These are phyloP conservation scores for Netelia inedita DNA, from an alignment of 2,888 invertebrate species.

Conservation along the genomic window DNA sequence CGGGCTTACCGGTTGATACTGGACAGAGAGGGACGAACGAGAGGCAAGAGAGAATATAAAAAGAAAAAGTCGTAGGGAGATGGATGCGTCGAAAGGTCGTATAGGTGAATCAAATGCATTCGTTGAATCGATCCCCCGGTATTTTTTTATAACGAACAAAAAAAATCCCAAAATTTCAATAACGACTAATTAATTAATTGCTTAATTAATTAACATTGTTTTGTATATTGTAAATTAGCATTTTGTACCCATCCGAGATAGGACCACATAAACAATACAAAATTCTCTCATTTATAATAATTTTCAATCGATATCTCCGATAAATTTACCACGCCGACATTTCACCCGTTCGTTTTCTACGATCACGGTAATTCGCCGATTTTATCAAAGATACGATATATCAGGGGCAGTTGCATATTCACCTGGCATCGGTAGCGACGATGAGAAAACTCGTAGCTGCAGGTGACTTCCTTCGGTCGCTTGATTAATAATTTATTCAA, in stretches of 20 bases:
- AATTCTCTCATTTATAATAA: background rate
- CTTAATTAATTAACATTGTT: background rate
- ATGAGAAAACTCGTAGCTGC: slow-evolving; percentile 45
- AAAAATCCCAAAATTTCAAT: background rate
- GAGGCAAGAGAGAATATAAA: background rate
- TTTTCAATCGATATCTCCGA: background rate
- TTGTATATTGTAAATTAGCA: no score
- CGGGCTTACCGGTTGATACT: slow-evolving; percentile 55
- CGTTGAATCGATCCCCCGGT: background rate
- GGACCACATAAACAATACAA: background rate
- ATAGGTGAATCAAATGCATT: background rate
- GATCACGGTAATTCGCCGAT: slow-evolving; percentile 2
- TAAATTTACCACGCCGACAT: slow-evolving; percentile 17
- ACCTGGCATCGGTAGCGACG: slow-evolving; percentile 42
- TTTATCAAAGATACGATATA: slow-evolving; percentile 21
- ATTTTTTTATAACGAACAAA: background rate
- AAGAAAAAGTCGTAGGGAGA: slow-evolving; percentile 54
- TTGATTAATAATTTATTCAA: slow-evolving; percentile 61
- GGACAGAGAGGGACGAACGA: slow-evolving; percentile 22
- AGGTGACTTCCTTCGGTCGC: slow-evolving; percentile 53
- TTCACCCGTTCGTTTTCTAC: slow-evolving; percentile 3
- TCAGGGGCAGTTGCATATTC: slow-evolving; percentile 17
- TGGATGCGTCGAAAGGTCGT: slow-evolving; percentile 19
- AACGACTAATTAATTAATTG: background rate
- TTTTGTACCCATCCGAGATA: no score